Evolutionary conservation across 2,888 invertebrate species (phyloP).

Genomic region (Cartodere bifasciata): DNA sequence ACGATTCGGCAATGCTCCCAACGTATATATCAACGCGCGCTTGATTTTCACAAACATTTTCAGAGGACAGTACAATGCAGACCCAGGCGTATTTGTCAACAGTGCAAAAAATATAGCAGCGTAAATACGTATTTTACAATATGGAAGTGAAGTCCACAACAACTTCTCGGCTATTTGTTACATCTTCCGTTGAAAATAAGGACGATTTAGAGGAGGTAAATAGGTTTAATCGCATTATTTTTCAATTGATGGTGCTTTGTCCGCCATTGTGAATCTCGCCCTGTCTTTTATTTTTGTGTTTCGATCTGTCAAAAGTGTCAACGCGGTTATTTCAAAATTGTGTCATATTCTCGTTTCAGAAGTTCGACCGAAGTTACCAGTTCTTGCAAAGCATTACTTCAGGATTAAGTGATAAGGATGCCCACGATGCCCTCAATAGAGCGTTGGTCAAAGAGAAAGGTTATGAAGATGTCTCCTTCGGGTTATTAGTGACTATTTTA

Average conservation of each 20-base stretch:
- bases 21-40: constrained; percentile 36
- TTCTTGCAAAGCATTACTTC: constrained; percentile 64
- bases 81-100: constrained; percentile 42
- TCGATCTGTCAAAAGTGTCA: constrained; percentile 27
- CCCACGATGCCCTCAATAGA: constrained; percentile 82
- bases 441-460: constrained; percentile 77
- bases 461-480: constrained; percentile 88
- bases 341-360: constrained; percentile 51
- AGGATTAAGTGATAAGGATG: constrained; percentile 85
- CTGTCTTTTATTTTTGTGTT: constrained; percentile 32
- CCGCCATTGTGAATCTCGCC: constrained; percentile 41
- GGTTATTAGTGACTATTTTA: constrained; percentile 78
- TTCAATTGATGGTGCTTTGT: constrained; percentile 38
- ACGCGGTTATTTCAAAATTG: constrained; percentile 30
- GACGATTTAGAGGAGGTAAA: constrained; percentile 85
- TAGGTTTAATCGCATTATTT: constrained; percentile 36
- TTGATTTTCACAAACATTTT: constrained; percentile 38
- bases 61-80: constrained; percentile 47
- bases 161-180: constrained; percentile 66
- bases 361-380: constrained; percentile 75
- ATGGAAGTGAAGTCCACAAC: constrained; percentile 29
- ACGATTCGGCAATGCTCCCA: constrained; percentile 17
- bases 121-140: constrained; percentile 22
- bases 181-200: constrained; percentile 74
- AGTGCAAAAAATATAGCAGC: constrained; percentile 45